Conservation (phyloP, 2,888 invertebrate species). For the Nectonema munidae region DNA sequence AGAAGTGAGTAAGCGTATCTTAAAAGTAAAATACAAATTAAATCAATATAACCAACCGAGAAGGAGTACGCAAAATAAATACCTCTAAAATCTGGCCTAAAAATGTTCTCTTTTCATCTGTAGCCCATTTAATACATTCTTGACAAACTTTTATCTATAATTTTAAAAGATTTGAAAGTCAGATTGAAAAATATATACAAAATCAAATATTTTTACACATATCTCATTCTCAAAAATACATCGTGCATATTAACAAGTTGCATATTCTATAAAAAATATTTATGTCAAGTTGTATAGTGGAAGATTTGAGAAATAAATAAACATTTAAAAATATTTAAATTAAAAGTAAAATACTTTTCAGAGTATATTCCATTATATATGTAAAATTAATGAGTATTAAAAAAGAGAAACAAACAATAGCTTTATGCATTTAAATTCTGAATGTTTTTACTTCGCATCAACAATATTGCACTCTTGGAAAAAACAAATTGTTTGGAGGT, state of each 20-base stretch:
- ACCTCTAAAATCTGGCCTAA: conserved; percentile 63
- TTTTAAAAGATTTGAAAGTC: not conserved
- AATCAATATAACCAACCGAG: conserved; percentile 14
- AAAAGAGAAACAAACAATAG: too few relatives aligned
- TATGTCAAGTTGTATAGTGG: conserved; percentile 1
- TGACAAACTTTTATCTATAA: conserved; percentile 27
- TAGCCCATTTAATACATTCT: conserved; percentile 98
- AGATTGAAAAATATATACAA: not conserved
- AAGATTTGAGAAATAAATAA: conserved; percentile 1
- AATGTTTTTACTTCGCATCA: too few relatives aligned
- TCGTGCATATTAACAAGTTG: too few relatives aligned
- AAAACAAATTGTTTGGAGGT: too few relatives aligned
- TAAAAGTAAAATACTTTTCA: conserved; percentile 13
- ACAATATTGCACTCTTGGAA: too few relatives aligned
- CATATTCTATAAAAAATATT: not conserved
- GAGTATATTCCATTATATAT: too few relatives aligned
- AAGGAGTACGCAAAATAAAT: conserved; percentile 7
- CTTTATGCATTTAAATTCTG: too few relatives aligned
- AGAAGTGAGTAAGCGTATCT: conserved; percentile 41
- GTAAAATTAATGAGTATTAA: too few relatives aligned
- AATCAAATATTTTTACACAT: too few relatives aligned
- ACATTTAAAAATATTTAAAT: conserved; percentile 25
- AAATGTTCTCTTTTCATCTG: conserved; percentile 79
- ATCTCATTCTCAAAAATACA: too few relatives aligned
- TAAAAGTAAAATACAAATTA: conserved; percentile 12